phyloP scores from a whole-genome alignment of 2,113 vertebrate species.

The Rynchops niger region DNA sequence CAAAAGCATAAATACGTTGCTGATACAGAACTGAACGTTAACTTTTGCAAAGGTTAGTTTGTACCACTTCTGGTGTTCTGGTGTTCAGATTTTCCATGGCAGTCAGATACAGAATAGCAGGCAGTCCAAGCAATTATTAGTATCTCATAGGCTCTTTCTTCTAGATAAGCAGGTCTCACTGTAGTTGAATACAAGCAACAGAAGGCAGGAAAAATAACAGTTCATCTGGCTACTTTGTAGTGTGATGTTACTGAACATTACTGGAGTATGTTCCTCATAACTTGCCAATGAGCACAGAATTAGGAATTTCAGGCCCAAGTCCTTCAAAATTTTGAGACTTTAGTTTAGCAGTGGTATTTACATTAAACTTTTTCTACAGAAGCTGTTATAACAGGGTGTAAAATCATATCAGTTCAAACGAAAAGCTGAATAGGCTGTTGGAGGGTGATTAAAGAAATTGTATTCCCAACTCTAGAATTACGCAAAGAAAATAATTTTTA shows the following conservation, averaged over 20 bases:
- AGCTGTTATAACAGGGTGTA: not conserved
- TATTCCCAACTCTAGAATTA: constrained; percentile 26
- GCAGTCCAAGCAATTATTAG: constrained; percentile 20
- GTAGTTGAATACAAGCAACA: not conserved
- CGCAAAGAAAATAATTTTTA: constrained; percentile 27
- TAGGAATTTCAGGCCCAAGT: not conserved
- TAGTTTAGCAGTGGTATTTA: not conserved
- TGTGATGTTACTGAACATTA: not conserved
- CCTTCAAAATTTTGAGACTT: not conserved
- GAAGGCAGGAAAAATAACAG: not conserved
- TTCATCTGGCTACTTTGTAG: not conserved
- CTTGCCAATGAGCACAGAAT: not conserved
- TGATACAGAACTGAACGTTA: constrained; percentile 43
- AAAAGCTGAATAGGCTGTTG: constrained; percentile 11
- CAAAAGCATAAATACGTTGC: not conserved
- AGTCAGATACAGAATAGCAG: constrained; percentile 10
- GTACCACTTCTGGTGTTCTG: not conserved
- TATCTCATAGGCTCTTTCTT: not conserved
- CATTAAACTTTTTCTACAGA: not conserved
- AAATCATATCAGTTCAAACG: constrained; percentile 6
- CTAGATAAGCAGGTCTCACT: not conserved
- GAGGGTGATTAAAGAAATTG: constrained; percentile 35
- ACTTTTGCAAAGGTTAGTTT: constrained; percentile 32
- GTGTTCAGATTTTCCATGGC: constrained; percentile 45
- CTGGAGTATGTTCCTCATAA: not conserved